Percentiles rank a stretch among this genome's conserved stretches.
Conservation (phyloP, 2,797 vertebrate species). For the Myripristis jacobus region DNA sequence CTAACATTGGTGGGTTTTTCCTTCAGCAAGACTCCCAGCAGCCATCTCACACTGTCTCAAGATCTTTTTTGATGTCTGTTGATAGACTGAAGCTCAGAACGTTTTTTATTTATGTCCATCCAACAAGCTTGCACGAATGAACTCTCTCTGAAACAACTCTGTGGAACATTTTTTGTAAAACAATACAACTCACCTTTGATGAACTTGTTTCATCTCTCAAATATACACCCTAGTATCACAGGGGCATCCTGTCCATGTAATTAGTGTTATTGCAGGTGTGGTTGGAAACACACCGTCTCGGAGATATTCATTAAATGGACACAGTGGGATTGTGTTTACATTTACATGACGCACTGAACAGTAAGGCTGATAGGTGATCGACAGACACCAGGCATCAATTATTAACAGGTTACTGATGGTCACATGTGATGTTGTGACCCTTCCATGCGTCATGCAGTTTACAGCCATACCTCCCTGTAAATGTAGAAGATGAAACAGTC, state of each 20-base stretch:
- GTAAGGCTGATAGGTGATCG: conserved; percentile 36
- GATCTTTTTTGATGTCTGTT: too few relatives aligned
- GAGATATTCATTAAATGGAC: background rate
- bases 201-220: too few relatives aligned
- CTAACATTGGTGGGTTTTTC: too few relatives aligned
- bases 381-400: conserved; percentile 59
- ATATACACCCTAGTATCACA: too few relatives aligned
- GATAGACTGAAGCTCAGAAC: too few relatives aligned
- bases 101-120: too few relatives aligned
- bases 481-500: conserved; percentile 31
- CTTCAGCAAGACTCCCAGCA: too few relatives aligned
- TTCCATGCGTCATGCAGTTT: conserved; percentile 43
- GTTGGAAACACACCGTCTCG: background rate
- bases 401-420: conserved; percentile 58
- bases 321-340: conserved; percentile 10
- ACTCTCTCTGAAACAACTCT: too few relatives aligned
- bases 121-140: too few relatives aligned
- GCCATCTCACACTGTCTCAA: too few relatives aligned
- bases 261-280: background rate
- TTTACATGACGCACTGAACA: background rate
- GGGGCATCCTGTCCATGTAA: background rate
- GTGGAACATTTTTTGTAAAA: too few relatives aligned
- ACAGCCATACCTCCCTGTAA: conserved; percentile 38
- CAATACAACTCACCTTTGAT: too few relatives aligned
- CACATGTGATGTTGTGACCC: conserved; percentile 55